A percentile compares a stretch with the other conserved stretches of the same genome.
These are phyloP conservation scores for Melieria omissa DNA, from an alignment of 2,888 invertebrate genomes.

Conservation along the genomic window DNA sequence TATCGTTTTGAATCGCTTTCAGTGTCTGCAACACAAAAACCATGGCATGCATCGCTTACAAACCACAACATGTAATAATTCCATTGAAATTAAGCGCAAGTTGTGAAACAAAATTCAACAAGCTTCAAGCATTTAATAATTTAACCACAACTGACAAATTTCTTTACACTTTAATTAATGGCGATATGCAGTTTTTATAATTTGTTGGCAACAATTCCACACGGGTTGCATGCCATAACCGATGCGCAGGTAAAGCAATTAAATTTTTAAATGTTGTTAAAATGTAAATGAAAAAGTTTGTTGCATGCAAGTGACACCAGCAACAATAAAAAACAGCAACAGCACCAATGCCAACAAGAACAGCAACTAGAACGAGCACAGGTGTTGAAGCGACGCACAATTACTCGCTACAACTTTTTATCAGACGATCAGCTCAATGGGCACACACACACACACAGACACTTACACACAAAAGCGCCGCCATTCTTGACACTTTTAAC, in stretches of 20 bases:
- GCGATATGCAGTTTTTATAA: background rate
- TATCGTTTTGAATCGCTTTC: too few relatives aligned
- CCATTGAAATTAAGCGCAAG: too few relatives aligned
- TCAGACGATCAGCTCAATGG: slow-evolving; percentile 26
- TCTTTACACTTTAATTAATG: slow-evolving; percentile 5
- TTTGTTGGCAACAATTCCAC: background rate
- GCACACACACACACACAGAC: slow-evolving; percentile 10
- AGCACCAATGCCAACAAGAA: too few relatives aligned
- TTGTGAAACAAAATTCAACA: too few relatives aligned
- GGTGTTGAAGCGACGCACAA: background rate
- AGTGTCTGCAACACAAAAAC: too few relatives aligned
- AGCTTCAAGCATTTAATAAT: background rate
- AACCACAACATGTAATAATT: too few relatives aligned
- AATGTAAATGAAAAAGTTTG: slow-evolving; percentile 13
- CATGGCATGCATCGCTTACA: too few relatives aligned
- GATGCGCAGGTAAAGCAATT: slow-evolving; percentile 14
- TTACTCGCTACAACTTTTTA: slow-evolving; percentile 28
- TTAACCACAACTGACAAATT: background rate
- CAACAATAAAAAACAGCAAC: too few relatives aligned
- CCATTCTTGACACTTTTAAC: too few relatives aligned
- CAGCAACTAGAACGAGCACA: too few relatives aligned
- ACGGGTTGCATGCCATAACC: background rate
- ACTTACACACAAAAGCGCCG: background rate
- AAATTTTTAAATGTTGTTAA: slow-evolving; percentile 23
- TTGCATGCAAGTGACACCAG: slow-evolving; percentile 8